Percentiles rank a stretch among this genome's conserved stretches.
Evolutionary conservation across 2,888 invertebrate species (phyloP).

Genomic region (Rhamphomyia laevipes): DNA sequence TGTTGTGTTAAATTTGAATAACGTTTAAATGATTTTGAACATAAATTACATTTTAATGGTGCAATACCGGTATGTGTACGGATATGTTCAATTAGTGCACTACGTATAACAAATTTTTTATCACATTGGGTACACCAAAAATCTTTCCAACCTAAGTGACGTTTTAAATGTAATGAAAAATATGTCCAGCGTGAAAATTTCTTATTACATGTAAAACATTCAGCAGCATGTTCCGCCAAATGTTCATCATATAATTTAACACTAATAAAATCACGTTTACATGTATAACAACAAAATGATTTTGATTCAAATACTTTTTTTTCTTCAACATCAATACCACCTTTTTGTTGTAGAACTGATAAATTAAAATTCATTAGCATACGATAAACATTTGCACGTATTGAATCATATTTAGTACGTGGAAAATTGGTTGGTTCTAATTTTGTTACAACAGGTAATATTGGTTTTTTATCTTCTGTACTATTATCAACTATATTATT

Average conservation of each 20-base stretch:
- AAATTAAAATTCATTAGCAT: conserved; percentile 35
- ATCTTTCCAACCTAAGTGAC: conserved; percentile 68
- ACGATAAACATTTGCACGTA: conserved; percentile 32
- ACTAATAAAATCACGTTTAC: conserved; percentile 53
- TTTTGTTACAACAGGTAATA: conserved; percentile 6
- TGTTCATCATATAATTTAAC: conserved; percentile 61
- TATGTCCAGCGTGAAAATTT: conserved; percentile 63
- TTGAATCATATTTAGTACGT: conserved; percentile 22
- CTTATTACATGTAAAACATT: conserved; percentile 72
- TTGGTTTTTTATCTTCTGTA: conserved; percentile 13
- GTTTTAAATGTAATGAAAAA: conserved; percentile 64
- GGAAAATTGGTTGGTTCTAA: conserved; percentile 10
- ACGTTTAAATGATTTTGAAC: conserved; percentile 67
- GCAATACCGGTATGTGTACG: conserved; percentile 71
- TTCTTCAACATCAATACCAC: conserved; percentile 31
- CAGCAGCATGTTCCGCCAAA: conserved; percentile 66
- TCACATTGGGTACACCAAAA: conserved; percentile 61
- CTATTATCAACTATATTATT: conserved; percentile 20
- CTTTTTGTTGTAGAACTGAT: conserved; percentile 31
- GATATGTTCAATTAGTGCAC: conserved; percentile 70
- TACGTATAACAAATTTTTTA: conserved; percentile 70
- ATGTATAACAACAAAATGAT: conserved; percentile 45
- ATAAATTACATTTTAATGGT: conserved; percentile 68
- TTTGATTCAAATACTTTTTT: conserved; percentile 29
- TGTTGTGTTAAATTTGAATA: conserved; percentile 80